A percentile compares a stretch with the other conserved stretches of the same genome.
Evolutionary conservation across 2,888 invertebrate species (phyloP).

Genomic region (Campoplex capitator): DNA sequence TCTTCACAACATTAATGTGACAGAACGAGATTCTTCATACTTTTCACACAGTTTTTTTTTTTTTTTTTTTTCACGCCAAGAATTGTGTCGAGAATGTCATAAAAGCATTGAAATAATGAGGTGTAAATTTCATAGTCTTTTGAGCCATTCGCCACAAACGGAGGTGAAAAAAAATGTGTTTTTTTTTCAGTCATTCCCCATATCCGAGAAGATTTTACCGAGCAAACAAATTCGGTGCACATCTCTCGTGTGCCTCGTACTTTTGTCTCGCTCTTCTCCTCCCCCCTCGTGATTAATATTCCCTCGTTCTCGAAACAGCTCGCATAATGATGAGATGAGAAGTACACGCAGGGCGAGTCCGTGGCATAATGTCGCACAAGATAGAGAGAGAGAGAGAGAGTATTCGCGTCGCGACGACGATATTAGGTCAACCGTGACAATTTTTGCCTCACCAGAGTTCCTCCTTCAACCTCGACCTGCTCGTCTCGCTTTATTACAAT

Average conservation of each 20-base stretch:
- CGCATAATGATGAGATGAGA: constrained; percentile 3
- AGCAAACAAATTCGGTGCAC: background rate
- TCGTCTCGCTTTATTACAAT: constrained; percentile 27
- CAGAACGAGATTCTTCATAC: background rate
- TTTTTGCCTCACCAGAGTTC: constrained; percentile 45
- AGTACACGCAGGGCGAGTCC: background rate
- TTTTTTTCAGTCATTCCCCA: background rate
- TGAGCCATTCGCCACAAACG: background rate
- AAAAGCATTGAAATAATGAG: background rate
- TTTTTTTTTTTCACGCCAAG: background rate
- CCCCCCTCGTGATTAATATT: background rate
- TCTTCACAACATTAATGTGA: background rate
- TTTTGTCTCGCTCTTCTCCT: background rate
- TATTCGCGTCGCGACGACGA: constrained; percentile 28
- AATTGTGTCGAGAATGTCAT: background rate
- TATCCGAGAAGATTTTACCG: background rate
- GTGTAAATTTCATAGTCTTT: background rate
- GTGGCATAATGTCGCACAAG: constrained; percentile 26
- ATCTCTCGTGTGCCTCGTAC: background rate
- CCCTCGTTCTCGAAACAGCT: constrained; percentile 7
- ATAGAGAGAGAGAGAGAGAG: constrained; percentile 12
- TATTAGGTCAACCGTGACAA: constrained; percentile 58
- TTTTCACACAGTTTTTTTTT: background rate
- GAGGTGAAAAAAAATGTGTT: background rate
- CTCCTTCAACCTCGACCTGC: constrained; percentile 28